These are phyloP conservation scores for Dynastes grantii DNA, from an alignment of 2,888 invertebrate genomes.

Conservation along the genomic window DNA sequence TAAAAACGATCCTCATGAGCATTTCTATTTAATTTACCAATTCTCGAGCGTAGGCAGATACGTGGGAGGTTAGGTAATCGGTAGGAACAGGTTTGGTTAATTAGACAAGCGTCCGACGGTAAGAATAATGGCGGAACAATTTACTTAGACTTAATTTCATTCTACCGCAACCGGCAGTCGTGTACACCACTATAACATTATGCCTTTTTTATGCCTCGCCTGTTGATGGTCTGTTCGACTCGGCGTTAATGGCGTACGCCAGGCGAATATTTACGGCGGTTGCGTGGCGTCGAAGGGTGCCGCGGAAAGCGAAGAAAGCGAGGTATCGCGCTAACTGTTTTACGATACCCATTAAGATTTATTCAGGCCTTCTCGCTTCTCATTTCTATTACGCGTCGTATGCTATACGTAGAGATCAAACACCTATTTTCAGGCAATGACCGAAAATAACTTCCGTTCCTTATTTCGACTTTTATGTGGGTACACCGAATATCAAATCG, in stretches of 20 bases:
- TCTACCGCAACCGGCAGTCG: neutral
- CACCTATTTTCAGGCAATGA: too few species aligned
- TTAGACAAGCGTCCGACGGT: too few species aligned
- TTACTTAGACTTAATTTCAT: slow-evolving; percentile 25
- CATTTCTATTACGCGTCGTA: neutral
- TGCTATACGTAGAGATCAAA: too few species aligned
- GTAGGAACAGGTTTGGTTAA: too few species aligned
- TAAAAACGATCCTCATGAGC: too few species aligned
- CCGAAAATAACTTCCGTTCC: too few species aligned
- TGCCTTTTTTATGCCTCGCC: slow-evolving; percentile 2
- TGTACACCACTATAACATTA: neutral
- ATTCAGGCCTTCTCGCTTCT: neutral
- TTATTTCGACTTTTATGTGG: too few species aligned
- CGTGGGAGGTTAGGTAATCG: too few species aligned
- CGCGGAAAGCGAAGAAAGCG: too few species aligned
- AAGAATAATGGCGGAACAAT: slow-evolving; percentile 15
- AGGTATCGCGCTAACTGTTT: neutral
- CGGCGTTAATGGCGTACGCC: slow-evolving; percentile 11
- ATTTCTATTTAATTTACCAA: too few species aligned
- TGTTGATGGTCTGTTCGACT: neutral
- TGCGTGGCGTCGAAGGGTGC: neutral
- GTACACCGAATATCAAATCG: too few species aligned
- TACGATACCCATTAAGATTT: slow-evolving; percentile 27
- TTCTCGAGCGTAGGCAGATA: too few species aligned
- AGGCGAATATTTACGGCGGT: neutral